Conservation (phyloP, 2,888 invertebrate species). For the Himalopsyche japonica region DNA sequence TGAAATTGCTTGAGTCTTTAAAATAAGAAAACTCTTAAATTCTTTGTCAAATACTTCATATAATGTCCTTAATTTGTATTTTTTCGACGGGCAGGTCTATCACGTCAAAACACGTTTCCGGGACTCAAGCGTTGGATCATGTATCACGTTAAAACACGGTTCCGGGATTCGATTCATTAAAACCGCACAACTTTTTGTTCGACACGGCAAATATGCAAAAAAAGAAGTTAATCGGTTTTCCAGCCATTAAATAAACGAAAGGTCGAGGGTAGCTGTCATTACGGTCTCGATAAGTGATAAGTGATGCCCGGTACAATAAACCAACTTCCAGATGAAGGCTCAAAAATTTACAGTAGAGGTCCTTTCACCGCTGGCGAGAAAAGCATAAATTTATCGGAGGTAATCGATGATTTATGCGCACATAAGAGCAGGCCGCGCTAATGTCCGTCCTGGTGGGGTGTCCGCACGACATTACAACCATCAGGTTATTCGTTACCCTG, state of each 20-base stretch:
- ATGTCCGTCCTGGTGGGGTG: background rate
- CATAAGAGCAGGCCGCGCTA: background rate
- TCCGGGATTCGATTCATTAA: no score
- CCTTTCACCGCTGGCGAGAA: background rate
- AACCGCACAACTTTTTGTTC: no score
- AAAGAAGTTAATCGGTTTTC: background rate
- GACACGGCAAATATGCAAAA: no score
- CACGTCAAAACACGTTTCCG: no score
- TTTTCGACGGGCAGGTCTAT: no score
- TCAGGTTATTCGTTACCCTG: background rate
- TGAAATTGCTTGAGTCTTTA: no score
- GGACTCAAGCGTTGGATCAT: no score
- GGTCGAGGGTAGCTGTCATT: background rate
- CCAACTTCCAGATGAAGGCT: background rate
- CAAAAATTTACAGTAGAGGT: background rate
- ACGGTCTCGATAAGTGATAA: background rate
- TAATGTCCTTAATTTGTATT: no score
- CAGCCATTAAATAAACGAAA: background rate
- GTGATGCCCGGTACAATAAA: background rate
- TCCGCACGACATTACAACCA: background rate
- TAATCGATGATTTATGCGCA: background rate
- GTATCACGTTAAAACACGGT: no score
- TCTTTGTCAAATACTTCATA: no score
- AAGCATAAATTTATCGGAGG: background rate
- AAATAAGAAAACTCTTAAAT: no score